Conservation (phyloP, 2,888 invertebrate genomes). For the Rapana venosa region DNA sequence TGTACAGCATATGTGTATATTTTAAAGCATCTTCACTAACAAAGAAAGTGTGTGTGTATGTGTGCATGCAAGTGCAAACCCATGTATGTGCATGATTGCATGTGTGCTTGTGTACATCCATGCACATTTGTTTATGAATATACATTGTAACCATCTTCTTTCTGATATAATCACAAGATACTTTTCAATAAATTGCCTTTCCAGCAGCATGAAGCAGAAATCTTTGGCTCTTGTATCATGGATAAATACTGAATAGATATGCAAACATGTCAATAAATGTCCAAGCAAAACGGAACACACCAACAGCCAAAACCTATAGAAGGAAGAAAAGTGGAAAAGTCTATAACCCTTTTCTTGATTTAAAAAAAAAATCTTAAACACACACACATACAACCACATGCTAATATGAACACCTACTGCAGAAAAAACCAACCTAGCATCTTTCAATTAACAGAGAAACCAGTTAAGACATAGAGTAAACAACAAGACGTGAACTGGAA, state of each 20-base stretch:
- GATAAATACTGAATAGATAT: not conserved
- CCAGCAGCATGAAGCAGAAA: not conserved
- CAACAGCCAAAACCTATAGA: not conserved
- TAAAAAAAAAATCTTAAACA: too few species aligned
- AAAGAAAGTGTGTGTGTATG: too few species aligned
- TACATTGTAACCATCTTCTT: not conserved
- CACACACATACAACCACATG: too few species aligned
- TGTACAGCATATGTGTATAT: not conserved
- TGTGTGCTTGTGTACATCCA: not conserved
- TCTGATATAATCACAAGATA: not conserved
- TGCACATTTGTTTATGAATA: not conserved
- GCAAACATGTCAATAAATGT: not conserved
- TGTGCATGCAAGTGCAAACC: too few species aligned
- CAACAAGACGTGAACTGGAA: too few species aligned
- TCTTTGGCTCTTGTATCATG: not conserved
- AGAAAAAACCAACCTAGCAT: too few species aligned
- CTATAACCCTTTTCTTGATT: too few species aligned
- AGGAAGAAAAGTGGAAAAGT: too few species aligned
- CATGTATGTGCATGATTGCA: not conserved
- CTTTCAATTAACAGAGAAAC: too few species aligned
- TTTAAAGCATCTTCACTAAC: too few species aligned
- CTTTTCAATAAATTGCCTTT: not conserved
- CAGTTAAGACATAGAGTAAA: too few species aligned
- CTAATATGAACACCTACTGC: too few species aligned
- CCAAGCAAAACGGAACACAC: slow-evolving; percentile 9